Conservation (phyloP, 2,797 vertebrate species). For the Iguana delicatissima region DNA sequence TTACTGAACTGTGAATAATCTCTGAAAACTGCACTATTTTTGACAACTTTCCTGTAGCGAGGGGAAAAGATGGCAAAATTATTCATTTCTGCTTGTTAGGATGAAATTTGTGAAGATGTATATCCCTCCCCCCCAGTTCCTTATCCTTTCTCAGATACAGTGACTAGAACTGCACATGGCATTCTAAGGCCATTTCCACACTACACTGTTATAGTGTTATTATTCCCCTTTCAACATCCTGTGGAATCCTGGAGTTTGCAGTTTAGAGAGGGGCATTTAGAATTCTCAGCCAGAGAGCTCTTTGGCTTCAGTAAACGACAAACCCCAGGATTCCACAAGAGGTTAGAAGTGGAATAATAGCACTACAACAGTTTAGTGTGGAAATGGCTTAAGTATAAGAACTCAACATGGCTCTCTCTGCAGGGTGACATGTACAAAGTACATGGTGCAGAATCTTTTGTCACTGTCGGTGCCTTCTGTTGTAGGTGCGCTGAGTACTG, state of each 20-base stretch:
- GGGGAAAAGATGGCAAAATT: not conserved
- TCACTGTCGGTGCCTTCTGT: not conserved
- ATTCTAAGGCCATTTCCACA: not conserved
- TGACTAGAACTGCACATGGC: not conserved
- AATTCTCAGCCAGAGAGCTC: too few relatives aligned
- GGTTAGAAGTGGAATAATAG: too few relatives aligned
- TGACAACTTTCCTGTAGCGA: not conserved
- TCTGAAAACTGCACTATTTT: too few relatives aligned
- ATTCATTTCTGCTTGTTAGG: not conserved
- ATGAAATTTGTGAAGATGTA: not conserved
- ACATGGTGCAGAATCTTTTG: not conserved
- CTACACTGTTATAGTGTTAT: too few relatives aligned
- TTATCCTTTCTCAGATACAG: not conserved
- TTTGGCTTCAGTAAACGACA: too few relatives aligned
- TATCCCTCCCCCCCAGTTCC: too few relatives aligned
- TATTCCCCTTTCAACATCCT: too few relatives aligned
- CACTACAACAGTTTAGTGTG: too few relatives aligned
- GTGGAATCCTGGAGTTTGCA: too few relatives aligned
- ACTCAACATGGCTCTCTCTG: not conserved
- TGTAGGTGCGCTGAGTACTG: not conserved
- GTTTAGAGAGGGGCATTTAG: too few relatives aligned
- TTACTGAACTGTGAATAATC: too few relatives aligned
- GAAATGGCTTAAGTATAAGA: not conserved
- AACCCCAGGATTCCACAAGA: too few relatives aligned
- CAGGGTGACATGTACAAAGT: not conserved